Percentiles rank a stretch among this genome's conserved stretches.
phyloP scores from a whole-genome alignment of 2,113 vertebrate genomes.

The Edolisoma coerulescens region DNA sequence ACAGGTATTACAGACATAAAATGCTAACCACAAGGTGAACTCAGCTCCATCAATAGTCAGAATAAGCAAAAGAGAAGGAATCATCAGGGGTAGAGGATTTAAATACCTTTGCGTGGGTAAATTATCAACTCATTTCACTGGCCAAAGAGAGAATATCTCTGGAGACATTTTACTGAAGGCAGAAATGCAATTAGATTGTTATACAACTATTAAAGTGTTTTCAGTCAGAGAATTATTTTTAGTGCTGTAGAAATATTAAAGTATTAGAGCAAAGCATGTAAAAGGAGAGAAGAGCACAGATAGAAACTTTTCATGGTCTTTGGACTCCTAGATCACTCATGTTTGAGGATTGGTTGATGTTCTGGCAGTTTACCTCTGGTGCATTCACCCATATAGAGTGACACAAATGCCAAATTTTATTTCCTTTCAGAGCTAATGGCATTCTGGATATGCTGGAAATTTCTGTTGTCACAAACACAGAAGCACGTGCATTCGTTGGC shows the following conservation, averaged over 20 bases:
- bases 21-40: neutral
- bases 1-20: neutral
- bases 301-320: neutral
- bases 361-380: neutral
- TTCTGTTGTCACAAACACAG: neutral
- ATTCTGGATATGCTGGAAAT: neutral
- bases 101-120: conserved; percentile 36
- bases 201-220: conserved; percentile 19
- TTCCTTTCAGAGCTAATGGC: neutral
- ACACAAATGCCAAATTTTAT: neutral
- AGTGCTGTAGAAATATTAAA: neutral
- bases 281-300: neutral
- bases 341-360: neutral
- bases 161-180: conserved; percentile 20
- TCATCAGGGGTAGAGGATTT: conserved; percentile 24
- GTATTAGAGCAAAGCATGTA: neutral
- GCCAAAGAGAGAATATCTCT: conserved; percentile 20
- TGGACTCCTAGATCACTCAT: neutral
- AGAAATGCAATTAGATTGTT: conserved; percentile 49
- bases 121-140: conserved; percentile 43
- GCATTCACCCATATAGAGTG: neutral
- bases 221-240: conserved; percentile 7
- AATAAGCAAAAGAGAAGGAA: conserved; percentile 24
- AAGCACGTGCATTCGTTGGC: fast-evolving
- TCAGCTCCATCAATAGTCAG: neutral